Base-by-base conservation (phyloP, 2,888 invertebrate genomes). In the Melieria crassipennis region DNA sequence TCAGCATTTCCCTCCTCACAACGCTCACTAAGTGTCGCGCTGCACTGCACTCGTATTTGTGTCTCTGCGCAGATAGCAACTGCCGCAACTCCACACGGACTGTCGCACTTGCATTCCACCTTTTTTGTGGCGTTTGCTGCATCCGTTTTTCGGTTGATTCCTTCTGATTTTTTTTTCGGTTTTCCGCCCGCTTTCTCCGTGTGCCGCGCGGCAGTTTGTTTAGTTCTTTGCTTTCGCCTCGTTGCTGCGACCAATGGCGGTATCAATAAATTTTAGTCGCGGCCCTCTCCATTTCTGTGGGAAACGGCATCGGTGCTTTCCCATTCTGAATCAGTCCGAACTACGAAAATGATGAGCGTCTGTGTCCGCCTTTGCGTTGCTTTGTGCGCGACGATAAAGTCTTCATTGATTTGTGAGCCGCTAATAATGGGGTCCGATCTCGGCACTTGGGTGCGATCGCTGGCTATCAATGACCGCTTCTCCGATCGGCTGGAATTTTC, bases 331-430 rank as follows among this genome's bases (percentile, higher is more conserved):
- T 30, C 30, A 30, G 30, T 30, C 3, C 30, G 30, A 30, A 30
- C 30, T 30, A 30, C 30, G 2, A 30, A 30, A 30, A 30, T 30
- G 30, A 30, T 30, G 30, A 1, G 30, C 30, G 30, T 30, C 30
- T 30, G 30, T 30, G 30, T 30, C 3, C 30, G 30, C 16, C 47
- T n/a, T 13, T 43, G 11, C 13, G 57, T 43, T n/a, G n/a, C 69
- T 65, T 72, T 72, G 73, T 72, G 57, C 13, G 56, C 66, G 72
- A 72, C 73, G 73, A 74, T 74, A 71, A 75, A 69, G 73, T 73
- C 72, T 75, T 74, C 71, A 74, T 75, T 76, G 76, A 74, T 76
- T 76, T 76, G 76, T 76, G 76, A 73, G 71, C 42, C 76, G 73
- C 75, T 76, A 76, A 76, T 76, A 75, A 76, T 64, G 75, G 76